Evolutionary conservation across 2,113 vertebrate species (phyloP), one percentile per base, ranked within the genome.

Genomic region (Corynorhinus townsendii): DNA sequence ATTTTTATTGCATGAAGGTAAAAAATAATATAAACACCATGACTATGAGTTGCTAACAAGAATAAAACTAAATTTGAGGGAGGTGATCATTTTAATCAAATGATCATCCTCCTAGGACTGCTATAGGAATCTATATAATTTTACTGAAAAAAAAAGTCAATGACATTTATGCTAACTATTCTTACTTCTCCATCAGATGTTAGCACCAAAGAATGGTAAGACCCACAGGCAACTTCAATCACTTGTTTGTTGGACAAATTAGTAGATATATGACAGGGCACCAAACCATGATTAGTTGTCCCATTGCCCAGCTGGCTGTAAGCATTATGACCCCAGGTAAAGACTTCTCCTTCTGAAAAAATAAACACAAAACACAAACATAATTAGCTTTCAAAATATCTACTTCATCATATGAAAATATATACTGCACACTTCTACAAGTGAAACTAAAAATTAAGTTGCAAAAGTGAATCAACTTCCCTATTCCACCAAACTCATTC

Each of bases 271-370:
- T 99, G 98, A 64, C 99, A 99, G 22, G 99, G 99, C 89, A 98
- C 81, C 35, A 99, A 97, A 17, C 99, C 98, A 9, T 99, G 99
- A 96, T 99, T 99, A 81, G 99, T 99, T 84, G 99, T 99, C 24
- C 99, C 99, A 86, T 99, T 99, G 75, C 99, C 99, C 89, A 99
- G 95, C 95, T 99, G 99, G 97, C 99, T 99, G 45, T 99, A 99
- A 84, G 99, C 99, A 95, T 99, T 99, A 96, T 99, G 99, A 47
- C 99, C 99, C 99, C 99, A 99, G 0, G 99, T 99, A 97, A 99
- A 99, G 52, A 99, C 99, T 96, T 99, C 99, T 97, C 99, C 99
- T 96, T 99, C 99, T 99, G 86, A 89, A 75, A 98, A 79, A 62
- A 28, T 62, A 62, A 62, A 62, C 24, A 62, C 1, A 95, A 92